Base-by-base conservation (phyloP, 2,888 invertebrate species). In the Noctua pronuba region DNA sequence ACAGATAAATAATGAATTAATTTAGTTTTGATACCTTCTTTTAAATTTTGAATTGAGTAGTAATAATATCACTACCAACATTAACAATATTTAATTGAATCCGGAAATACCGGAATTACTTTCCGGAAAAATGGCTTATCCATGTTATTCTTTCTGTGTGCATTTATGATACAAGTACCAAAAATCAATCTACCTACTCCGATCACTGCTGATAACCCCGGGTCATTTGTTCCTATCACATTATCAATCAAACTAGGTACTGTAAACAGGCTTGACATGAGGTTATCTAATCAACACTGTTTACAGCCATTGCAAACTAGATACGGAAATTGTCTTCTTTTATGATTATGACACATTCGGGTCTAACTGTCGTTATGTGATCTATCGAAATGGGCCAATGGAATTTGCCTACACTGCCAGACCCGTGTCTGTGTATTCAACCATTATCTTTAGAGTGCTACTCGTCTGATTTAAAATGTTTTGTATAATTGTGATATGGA, bases 181-280 rank as follows among this genome's bases (percentile, higher is more conserved):
- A n/a, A n/a, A n/a, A n/a, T n/a, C n/a, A n/a, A n/a, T n/a, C n/a
- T n/a, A n/a, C n/a, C n/a, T n/a, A n/a, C n/a, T n/a, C n/a, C n/a
- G n/a, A n/a, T n/a, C n/a, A n/a, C n/a, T n/a, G n/a, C n/a, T n/a
- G 95, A 95, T 95, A 95, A 94, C 95, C 94, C 86, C 69, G 77
- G 92, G 92, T 91, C 92, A 82, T 84, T 84, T 80, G 89, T 87
- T 89, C 88, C 85, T 92, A 94, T 94, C 93, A 91, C 91, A 86
- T 91, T 93, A 94, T 95, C 93, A 95, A 95, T 95, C 94, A 94
- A 93, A 94, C 91, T 93, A 92, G 93, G 92, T 91, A 92, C 92
- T 89, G 93, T 94, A 93, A 94, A 94, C 94, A 95, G 89, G 89
- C 88, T 87, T 88, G 90, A 88, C 91, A 86, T 66, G 85, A 88